phyloP scores from a whole-genome alignment of 1,140 invertebrate genomes.

The Brachionus sp. region DNA sequence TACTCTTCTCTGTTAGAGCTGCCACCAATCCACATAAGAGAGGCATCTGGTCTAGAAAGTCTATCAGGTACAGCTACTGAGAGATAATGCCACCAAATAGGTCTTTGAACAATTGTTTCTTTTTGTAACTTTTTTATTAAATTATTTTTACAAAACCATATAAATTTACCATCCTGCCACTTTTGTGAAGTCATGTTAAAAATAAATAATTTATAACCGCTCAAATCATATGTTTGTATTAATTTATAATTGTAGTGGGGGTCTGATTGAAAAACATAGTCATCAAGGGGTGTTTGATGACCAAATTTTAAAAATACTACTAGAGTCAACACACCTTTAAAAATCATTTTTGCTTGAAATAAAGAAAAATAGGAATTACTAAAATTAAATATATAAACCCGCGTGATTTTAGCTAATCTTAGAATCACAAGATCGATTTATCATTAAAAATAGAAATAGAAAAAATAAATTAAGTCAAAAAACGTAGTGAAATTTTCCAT shows the following conservation, averaged over 20 bases:
- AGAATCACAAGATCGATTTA: not conserved
- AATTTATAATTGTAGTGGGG: constrained; percentile 40
- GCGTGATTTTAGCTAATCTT: not conserved
- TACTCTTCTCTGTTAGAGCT: constrained; percentile 48
- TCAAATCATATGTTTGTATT: constrained; percentile 46
- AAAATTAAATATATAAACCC: not conserved
- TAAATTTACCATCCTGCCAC: constrained; percentile 50
- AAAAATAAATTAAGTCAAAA: not conserved
- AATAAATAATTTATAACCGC: constrained; percentile 49
- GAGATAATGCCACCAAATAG: constrained; percentile 54
- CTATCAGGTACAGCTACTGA: constrained; percentile 51
- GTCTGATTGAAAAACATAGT: constrained; percentile 35
- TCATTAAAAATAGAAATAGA: not conserved
- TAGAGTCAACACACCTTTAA: not conserved
- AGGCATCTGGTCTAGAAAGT: constrained; percentile 48
- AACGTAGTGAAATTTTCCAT: not conserved
- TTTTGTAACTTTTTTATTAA: not conserved
- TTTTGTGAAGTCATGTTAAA: constrained; percentile 54
- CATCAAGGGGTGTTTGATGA: constrained; percentile 33
- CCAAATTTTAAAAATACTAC: not conserved
- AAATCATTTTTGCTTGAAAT: not conserved
- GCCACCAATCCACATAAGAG: constrained; percentile 52
- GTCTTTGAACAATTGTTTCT: not conserved
- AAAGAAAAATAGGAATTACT: too few relatives aligned
- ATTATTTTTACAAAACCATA: not conserved